Base-by-base conservation (phyloP, 30 jellyfish, hydroid and myxozoan genomes). In the Clytia hemisphaerica region DNA sequence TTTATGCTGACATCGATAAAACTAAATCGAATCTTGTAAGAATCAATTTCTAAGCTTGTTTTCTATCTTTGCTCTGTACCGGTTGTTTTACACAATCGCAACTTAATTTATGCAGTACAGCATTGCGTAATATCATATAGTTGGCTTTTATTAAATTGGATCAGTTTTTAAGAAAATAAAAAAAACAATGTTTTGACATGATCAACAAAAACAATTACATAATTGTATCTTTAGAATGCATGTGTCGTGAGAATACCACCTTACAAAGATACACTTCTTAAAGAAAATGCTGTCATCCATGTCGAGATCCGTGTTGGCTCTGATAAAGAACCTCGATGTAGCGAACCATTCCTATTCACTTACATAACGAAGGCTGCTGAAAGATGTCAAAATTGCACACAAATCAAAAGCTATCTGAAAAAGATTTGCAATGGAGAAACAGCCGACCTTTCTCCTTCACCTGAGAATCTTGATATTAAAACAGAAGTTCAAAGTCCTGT, bases 301-400 rank as follows among this genome's bases (percentile, higher is more conserved):
- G 79, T 88, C n/a, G 97, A 88, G 68, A 80, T 88, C 19, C 94
- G 97, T 18, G 92, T 76, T 49, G 97, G 97, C 21, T 80, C 97
- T 1, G 97, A 88, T 37, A 88, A 80, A 55, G 97, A 88, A 61
- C 93, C 93, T 42, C 77, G 97, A 21, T 67, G 82, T 70, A 88
- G 97, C 31, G 97, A 88, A 37, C 85, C 97, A 50, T 30, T 79
- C 33, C 60, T 76, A 1, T 88, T 88, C 44, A 57, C 78, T 15
- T 88, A 79, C 53, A 60, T 51, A 35, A 84, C 61, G 6, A 45
- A 51, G 49, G 72, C 66, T 10, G 54, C 31, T 12, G 80, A 55
- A 29, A 71, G 76, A 3, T 86, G 96, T 57, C 51, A 82, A 26
- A 65, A 77, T 45, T 79, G 97, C 77, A 57, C 60, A 25, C 84